Evolutionary conservation across 2,113 vertebrate genomes (phyloP).

Genomic region (Hippotragus niger): DNA sequence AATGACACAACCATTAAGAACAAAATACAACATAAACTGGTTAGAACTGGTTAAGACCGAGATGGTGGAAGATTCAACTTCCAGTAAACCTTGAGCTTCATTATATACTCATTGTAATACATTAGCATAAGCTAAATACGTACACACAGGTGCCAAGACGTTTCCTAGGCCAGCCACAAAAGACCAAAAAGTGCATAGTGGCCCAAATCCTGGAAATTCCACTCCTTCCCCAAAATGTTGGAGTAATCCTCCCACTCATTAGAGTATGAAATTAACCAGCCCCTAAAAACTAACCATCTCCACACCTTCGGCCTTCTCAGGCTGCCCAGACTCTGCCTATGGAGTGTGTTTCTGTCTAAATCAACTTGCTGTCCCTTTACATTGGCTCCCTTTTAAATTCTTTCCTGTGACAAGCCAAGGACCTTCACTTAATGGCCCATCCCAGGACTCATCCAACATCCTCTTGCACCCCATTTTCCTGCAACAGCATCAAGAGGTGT

Average conservation of each 20-base stretch:
- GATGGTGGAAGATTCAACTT: not conserved
- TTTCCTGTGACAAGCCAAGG: not conserved
- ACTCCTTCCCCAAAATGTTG: not conserved
- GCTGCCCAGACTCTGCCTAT: not conserved
- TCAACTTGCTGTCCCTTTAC: not conserved
- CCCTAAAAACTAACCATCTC: not conserved
- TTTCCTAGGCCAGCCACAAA: not conserved
- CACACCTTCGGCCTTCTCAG: not conserved
- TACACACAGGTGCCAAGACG: not conserved
- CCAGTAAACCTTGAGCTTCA: not conserved
- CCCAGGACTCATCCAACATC: not conserved
- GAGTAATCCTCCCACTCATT: not conserved
- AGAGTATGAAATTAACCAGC: not conserved
- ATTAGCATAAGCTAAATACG: not conserved
- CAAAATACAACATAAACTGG: not conserved
- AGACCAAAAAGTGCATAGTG: not conserved
- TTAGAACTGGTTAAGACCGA: not conserved
- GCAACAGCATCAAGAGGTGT: not conserved
- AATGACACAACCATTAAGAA: not conserved
- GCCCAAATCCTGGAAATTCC: not conserved
- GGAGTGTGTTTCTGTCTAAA: not conserved
- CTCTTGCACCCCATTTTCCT: not conserved
- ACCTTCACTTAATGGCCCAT: not conserved
- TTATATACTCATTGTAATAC: not conserved
- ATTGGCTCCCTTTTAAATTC: not conserved